phyloP scores from a whole-genome alignment of 2,113 vertebrate species.

The Leuciscus idus region DNA sequence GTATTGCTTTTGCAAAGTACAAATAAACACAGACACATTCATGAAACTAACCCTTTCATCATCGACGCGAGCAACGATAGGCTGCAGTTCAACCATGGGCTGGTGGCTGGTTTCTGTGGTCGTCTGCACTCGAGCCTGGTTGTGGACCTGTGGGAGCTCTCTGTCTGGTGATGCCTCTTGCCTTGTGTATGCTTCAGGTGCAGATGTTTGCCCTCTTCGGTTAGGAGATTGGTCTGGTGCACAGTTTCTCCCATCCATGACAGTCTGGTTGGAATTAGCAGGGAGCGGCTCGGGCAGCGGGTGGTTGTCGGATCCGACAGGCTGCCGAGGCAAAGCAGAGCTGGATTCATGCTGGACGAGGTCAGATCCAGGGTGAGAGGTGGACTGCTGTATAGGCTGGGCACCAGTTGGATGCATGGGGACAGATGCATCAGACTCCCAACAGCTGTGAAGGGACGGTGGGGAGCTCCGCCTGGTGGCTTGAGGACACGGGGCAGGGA shows the following conservation, averaged over 20 bases:
- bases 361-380: slow-evolving; percentile 12
- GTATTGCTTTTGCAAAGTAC: slow-evolving; percentile 12
- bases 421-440: slow-evolving; percentile 61
- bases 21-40: slow-evolving; percentile 5
- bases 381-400: slow-evolving; percentile 40
- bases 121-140: slow-evolving; percentile 13
- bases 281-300: not conserved
- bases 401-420: slow-evolving; percentile 55
- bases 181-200: not conserved
- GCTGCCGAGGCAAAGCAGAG: not conserved
- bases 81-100: not conserved
- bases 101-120: slow-evolving; percentile 25
- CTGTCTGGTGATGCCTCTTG: not conserved
- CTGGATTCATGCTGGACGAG: not conserved
- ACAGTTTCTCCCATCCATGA: not conserved
- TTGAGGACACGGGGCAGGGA: slow-evolving; percentile 65
- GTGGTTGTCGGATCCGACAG: not conserved
- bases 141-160: not conserved
- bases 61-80: not conserved
- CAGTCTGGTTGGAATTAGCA: not conserved
- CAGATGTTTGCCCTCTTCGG: not conserved
- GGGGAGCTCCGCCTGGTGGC: slow-evolving; percentile 62
- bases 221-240: not conserved
- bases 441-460: slow-evolving; percentile 65
- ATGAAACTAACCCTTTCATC: slow-evolving; percentile 39